Evolutionary conservation across 2,797 vertebrate species (phyloP), one percentile per base, ranked within the genome.

Genomic region (Protonibea diacanthus): DNA sequence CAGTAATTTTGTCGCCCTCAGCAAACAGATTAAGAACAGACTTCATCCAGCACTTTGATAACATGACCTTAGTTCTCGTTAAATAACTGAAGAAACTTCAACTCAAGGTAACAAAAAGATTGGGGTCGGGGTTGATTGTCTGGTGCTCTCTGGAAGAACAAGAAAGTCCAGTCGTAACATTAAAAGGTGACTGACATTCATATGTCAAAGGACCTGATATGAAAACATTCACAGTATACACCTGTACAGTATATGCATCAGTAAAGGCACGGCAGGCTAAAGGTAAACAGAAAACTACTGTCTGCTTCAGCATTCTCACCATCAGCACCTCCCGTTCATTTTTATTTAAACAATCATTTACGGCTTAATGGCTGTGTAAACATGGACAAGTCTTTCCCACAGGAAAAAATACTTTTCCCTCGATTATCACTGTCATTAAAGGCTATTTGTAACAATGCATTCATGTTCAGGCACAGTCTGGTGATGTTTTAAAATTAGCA

Each of bases 21-120:
- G 70, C 58, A 83, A 76, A 86, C 58, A 60, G 0, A 71, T 6
- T 17, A 9, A 33, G 40, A 38, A 51, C 18, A 56, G 53, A 57
- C 49, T 45, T 58, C 21, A 14, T 11, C 21, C 40, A 48, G 64
- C 14, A 0, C 3, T 42, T 23, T 1, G 15, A 56, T 61, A 60
- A 58, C 13, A 23, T 17, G 8, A 57, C 14, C 1, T 25, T 8
- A 15, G 21, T 18, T 71, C 2, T 48, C 4, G 1, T 13, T 15
- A 55, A 60, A 64, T 12, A 47, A 59, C 25, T 2, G 18, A 20
- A 1, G 6, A 27, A 38, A 45, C 11, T 2, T 14, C 33, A 38
- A 27, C 18, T 15, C 20, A 7, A 1, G 8, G 5, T 23, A 47
- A 45, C 18, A 33, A 23, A 1, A 38, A 21, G 42, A 23, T 17